Evolutionary conservation across 2,113 vertebrate species (phyloP).

Genomic region (Rissa tridactyla): DNA sequence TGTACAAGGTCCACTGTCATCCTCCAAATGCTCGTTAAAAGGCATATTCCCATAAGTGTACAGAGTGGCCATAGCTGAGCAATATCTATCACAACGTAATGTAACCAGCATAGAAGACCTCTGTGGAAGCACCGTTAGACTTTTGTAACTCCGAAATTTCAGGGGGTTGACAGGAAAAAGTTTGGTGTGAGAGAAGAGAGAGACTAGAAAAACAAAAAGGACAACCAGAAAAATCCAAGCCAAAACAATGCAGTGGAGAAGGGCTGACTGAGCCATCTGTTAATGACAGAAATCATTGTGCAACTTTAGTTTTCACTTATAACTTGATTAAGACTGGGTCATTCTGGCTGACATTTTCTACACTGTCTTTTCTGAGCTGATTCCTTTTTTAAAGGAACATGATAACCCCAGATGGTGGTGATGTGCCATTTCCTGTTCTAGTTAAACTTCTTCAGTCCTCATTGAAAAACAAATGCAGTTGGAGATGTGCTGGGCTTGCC

Average conservation of each 20-base stretch:
- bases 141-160: not conserved
- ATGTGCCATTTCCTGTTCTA: not conserved
- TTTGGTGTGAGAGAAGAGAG: not conserved
- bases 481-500: not conserved
- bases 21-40: not conserved
- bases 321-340: not conserved
- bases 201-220: not conserved
- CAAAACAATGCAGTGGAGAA: not conserved
- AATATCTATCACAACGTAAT: fast-evolving
- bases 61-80: not conserved
- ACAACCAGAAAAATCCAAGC: not conserved
- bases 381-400: not conserved
- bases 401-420: not conserved
- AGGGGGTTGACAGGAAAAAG: not conserved
- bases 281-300: not conserved
- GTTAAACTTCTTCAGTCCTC: not conserved
- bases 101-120: not conserved
- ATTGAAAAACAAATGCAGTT: not conserved
- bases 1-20: not conserved
- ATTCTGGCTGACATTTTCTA: not conserved
- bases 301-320: not conserved
- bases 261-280: not conserved
- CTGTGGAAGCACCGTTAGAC: not conserved
- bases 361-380: not conserved
- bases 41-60: not conserved